phyloP scores from a whole-genome alignment of 2,113 vertebrate genomes.

The Girardinichthys multiradiatus region DNA sequence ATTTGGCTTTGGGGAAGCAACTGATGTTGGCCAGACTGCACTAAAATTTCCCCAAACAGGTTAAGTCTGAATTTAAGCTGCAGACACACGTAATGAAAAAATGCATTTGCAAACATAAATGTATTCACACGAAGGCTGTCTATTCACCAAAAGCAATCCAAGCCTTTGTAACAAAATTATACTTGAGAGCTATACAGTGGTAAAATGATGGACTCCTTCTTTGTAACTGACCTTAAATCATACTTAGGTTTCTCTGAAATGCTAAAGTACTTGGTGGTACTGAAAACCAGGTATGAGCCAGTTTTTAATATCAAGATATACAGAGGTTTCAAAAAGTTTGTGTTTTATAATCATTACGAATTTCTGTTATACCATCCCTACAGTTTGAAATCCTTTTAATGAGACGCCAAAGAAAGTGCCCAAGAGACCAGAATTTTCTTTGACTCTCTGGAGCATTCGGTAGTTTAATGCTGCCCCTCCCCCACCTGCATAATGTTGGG shows the following conservation, averaged over 20 bases:
- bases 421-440: not conserved
- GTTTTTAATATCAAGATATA: not conserved
- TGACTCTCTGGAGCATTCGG: not conserved
- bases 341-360: not conserved
- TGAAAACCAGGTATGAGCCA: not conserved
- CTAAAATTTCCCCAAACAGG: constrained; percentile 73
- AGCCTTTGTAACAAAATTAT: not conserved
- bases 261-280: not conserved
- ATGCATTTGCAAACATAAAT: constrained; percentile 4
- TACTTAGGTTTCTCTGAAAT: not conserved
- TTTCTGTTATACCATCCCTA: too few relatives aligned
- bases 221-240: not conserved
- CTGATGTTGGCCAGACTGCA: constrained; percentile 73
- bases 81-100: constrained; percentile 37
- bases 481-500: too few relatives aligned
- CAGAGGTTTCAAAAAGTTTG: not conserved
- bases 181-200: not conserved
- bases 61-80: constrained; percentile 67
- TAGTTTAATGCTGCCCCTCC: not conserved
- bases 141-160: not conserved
- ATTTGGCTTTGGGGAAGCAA: constrained; percentile 66
- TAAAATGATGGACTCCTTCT: not conserved
- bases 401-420: not conserved
- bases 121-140: not conserved
- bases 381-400: too few relatives aligned